Conservation (phyloP, 2,113 vertebrate species). For the Eleginops maclovinus region DNA sequence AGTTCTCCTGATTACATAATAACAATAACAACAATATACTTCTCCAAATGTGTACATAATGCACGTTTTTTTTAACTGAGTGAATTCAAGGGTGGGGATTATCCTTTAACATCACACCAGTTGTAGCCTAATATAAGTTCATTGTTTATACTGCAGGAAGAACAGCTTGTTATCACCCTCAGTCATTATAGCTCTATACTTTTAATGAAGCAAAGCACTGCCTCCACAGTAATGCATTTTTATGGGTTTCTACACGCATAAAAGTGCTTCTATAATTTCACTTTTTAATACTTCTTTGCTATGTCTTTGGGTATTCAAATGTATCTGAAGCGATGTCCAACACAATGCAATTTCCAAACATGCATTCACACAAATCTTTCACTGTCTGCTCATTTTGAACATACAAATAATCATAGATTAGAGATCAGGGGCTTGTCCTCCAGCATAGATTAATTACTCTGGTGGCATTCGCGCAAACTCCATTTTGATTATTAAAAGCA, state of each 20-base stretch:
- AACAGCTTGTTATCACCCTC: neutral
- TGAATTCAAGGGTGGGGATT: neutral
- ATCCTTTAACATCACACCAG: neutral
- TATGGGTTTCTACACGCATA: neutral
- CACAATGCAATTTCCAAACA: conserved; percentile 24
- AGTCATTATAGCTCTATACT: neutral
- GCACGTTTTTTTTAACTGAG: neutral
- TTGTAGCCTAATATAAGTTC: neutral
- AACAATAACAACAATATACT: neutral
- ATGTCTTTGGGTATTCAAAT: too few relatives aligned
- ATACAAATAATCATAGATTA: conserved; percentile 57
- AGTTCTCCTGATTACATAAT: neutral
- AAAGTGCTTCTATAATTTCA: too few relatives aligned
- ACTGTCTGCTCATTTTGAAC: conserved; percentile 31
- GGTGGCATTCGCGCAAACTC: conserved; percentile 47
- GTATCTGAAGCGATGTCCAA: too few relatives aligned
- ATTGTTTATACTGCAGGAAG: neutral
- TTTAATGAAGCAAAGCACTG: conserved; percentile 3
- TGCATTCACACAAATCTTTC: conserved; percentile 40
- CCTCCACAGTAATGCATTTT: neutral
- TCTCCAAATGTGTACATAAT: neutral
- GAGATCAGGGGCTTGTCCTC: conserved; percentile 59
- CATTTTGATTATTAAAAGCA: conserved; percentile 78
- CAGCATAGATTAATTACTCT: conserved; percentile 60
- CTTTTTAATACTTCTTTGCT: too few relatives aligned